Conservation (phyloP, 2,888 invertebrate genomes). For the Pollenia griseotomentosa region DNA sequence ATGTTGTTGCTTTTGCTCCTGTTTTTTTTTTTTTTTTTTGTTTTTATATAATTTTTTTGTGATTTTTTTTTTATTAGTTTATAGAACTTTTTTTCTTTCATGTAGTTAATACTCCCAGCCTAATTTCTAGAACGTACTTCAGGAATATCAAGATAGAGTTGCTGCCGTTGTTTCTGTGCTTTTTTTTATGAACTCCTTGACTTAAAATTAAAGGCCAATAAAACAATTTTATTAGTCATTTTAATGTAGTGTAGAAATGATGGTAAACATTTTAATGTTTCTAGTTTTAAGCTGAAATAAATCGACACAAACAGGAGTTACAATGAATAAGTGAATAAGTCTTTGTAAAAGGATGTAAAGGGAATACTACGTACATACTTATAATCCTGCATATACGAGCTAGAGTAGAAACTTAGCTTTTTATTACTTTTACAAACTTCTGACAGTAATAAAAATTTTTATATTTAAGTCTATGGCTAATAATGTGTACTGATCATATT, state of each 20-base stretch:
- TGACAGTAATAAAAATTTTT: not conserved
- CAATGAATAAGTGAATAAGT: too few species aligned
- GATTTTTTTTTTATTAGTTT: slow-evolving; percentile 40
- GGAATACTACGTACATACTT: too few species aligned
- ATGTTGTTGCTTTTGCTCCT: not conserved
- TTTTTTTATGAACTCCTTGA: slow-evolving; percentile 33
- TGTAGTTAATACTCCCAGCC: slow-evolving; percentile 3
- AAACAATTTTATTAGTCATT: slow-evolving; percentile 62
- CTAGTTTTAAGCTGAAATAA: slow-evolving; percentile 1
- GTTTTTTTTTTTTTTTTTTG: not conserved
- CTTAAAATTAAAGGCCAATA: slow-evolving; percentile 53
- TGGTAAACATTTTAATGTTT: not conserved
- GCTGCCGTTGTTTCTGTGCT: not conserved
- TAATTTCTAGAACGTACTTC: slow-evolving; percentile 7
- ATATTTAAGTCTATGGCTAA: not conserved
- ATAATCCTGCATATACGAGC: too few species aligned
- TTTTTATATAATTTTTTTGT: slow-evolving; percentile 7
- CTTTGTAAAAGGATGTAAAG: too few species aligned
- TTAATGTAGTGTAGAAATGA: slow-evolving; percentile 45
- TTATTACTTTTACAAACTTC: too few species aligned
- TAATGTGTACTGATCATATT: not conserved
- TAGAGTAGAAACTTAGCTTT: too few species aligned
- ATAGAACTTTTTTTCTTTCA: not conserved
- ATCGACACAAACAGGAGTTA: not conserved
- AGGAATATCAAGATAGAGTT: not conserved